Percentiles rank a stretch among this genome's conserved stretches.
These are phyloP conservation scores for Sinonovacula constricta DNA, from an alignment of 1,140 invertebrate genomes.

Conservation along the genomic window DNA sequence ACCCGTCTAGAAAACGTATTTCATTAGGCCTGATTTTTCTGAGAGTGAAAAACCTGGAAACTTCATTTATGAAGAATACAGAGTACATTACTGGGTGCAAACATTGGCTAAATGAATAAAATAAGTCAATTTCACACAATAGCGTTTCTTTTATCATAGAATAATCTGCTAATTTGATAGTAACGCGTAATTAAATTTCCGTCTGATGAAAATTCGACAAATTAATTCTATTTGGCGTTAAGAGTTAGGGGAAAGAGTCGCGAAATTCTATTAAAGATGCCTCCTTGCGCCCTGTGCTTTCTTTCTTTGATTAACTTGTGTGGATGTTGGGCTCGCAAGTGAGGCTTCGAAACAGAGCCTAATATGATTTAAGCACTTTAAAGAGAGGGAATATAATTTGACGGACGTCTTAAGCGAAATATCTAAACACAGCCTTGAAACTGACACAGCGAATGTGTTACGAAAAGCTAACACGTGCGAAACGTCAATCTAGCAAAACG, in stretches of 20 bases:
- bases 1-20: too few species aligned
- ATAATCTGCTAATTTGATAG: constrained; percentile 35
- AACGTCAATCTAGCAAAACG: background rate
- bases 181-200: constrained; percentile 42
- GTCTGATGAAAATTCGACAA: constrained; percentile 54
- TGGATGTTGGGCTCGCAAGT: too few species aligned
- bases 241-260: constrained; percentile 8
- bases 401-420: background rate
- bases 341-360: background rate
- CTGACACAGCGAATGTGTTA: background rate
- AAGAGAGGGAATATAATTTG: background rate
- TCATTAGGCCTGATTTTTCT: too few species aligned
- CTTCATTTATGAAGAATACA: background rate
- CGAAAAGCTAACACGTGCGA: background rate
- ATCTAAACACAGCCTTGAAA: background rate
- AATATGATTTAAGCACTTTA: background rate
- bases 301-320: background rate
- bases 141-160: background rate
- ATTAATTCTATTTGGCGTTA: constrained; percentile 48
- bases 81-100: background rate
- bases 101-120: constrained; percentile 18
- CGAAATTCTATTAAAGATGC: background rate
- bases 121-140: constrained; percentile 29
- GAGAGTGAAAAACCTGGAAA: too few species aligned
- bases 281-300: background rate